Base-by-base conservation (phyloP, 2,113 vertebrate genomes). In the Thunnus maccoyii region DNA sequence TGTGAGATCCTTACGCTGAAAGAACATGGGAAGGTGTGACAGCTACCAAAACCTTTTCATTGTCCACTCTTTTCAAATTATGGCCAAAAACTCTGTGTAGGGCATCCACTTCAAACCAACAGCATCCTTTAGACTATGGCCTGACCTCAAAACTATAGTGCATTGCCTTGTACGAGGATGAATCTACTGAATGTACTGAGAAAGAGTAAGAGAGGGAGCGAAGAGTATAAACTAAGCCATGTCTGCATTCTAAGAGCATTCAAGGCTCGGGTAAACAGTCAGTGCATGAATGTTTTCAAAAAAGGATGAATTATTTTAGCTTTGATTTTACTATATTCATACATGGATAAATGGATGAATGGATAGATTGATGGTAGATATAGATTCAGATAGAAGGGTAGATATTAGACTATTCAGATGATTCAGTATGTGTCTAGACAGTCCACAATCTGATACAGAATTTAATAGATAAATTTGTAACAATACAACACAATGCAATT, bases 31-130 rank as follows among this genome's bases (percentile, higher is more conserved):
- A 70, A 66, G 50, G 68, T 83, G 67, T 69, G 71, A 82, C 44
- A 36, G 72, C 57, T 32, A 25, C 36, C 36, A 64, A 84, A 82
- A 87, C 48, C 65, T 67, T 82, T 72, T 80, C 54, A 70, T 62
- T 82, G 63, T 65, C 52, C 66, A 68, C 41, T 46, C 36, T 81
- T 50, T 78, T 73, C 36, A 85, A 74, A 89, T 73, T 36, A 77
- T 20, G 46, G 25, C 54, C 16, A 75, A 82, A 65, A 46, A 50
- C 36, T 58, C 15, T 10, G 16, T 25, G 65, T 73, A 73, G 84
- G 22, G 2, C 27, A 17, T 20, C 36, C 44, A 50, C 56, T 84
- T 50, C 46, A 67, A 82, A 50, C 18, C 11, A 71, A 48, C 55
- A 68, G 17, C 50, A 51, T 52, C 7, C 30, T 48, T 16, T 71